phyloP scores from a whole-genome alignment of 2,113 vertebrate species.

The Ptychochromis oligacanthus region DNA sequence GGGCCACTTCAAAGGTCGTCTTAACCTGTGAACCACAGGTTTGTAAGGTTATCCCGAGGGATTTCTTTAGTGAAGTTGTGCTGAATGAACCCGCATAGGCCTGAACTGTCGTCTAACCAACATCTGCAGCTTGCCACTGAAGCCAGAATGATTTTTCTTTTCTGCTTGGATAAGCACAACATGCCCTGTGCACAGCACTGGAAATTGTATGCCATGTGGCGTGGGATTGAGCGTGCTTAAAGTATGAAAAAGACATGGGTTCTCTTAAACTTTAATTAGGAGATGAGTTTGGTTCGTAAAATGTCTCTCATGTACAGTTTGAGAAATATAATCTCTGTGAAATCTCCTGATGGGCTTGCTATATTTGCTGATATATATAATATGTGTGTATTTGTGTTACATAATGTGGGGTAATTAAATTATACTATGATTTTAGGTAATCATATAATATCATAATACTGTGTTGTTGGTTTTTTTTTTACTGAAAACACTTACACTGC shows the following conservation, averaged over 20 bases:
- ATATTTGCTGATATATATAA: no score
- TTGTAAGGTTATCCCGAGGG: not conserved
- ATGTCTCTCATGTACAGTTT: no score
- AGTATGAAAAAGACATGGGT: not conserved
- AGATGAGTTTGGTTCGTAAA: not conserved
- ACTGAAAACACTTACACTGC: no score
- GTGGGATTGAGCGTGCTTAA: not conserved
- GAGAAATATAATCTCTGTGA: not conserved
- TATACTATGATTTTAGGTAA: not conserved
- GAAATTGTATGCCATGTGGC: not conserved
- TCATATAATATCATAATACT: not conserved
- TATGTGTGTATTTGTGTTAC: no score
- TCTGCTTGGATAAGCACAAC: not conserved
- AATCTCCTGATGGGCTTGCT: no score
- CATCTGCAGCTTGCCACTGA: not conserved
- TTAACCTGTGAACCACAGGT: constrained; percentile 1
- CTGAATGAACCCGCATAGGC: not conserved
- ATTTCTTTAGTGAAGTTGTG: not conserved
- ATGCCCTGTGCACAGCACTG: not conserved
- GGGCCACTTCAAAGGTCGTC: not conserved
- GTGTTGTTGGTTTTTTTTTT: rapidly evolving
- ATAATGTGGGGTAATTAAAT: not conserved
- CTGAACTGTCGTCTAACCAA: not conserved
- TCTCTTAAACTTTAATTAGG: not conserved
- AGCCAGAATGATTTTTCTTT: not conserved